Evolutionary conservation across 2,113 vertebrate species (phyloP), one percentile per base, ranked within the genome.

Genomic region (Callochromis pleurospilus): DNA sequence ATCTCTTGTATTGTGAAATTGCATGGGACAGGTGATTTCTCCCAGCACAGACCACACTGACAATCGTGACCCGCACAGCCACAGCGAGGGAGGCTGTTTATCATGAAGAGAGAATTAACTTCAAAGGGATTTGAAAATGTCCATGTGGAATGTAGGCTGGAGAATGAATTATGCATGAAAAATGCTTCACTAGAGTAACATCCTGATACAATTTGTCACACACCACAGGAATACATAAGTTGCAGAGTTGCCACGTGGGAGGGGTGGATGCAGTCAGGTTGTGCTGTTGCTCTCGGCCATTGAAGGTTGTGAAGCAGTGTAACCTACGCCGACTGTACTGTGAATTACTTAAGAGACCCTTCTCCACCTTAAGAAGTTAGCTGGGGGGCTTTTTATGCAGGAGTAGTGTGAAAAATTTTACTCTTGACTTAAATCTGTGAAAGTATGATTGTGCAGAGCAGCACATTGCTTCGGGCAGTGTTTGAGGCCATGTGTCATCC

Each of bases 191-290:
- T 17, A 80, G 77, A 93, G 84, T 84, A 94, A 95, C 90, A 45
- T 91, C 93, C 89, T 84, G 93, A 93, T 89, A 92, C 86, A 82
- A 94, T 92, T 94, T 91, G 92, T 93, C 86, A 92, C 93, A 93
- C 82, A 29, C 86, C 12, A 80, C 75, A 73, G 45, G 84, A 94
- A 94, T 94, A 85, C 84, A 79, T 80, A 91, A 89, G 82, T 87
- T 79, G 81, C 54, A 49, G 79, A 53, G 40, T 85, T 5, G 54
- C 83, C 55, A 31, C 4, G 29, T 33, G 73, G 15, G 45, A 24
- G 58, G 55, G 79, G 56, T 21, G 21, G 81, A 29, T 51, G 84
- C 79, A 33, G 79, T 84, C 58, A 55, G 80, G 80, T 91, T 84
- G 83, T 85, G 45, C 65, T 53, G 33, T 62, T 81, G 79, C 70